Base-by-base conservation (phyloP, 2,888 invertebrate genomes). In the Rhabditoides inermis region DNA sequence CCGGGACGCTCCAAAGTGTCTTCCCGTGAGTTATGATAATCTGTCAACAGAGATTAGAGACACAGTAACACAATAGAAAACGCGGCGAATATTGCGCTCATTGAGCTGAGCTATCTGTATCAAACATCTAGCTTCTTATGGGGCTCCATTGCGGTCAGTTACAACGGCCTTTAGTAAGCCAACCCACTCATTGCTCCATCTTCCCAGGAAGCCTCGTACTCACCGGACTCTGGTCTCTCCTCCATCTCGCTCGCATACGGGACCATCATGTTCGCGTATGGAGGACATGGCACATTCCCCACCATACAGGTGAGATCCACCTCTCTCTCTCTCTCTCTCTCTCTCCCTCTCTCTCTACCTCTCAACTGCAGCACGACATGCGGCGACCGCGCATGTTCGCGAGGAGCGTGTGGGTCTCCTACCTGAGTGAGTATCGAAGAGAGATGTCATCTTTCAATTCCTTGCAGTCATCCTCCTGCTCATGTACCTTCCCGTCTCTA, bases 401-500 rank as follows among this genome's bases (percentile, higher is more conserved):
- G 25, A 50, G 26, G 26, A 41, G 41, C 15, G 50, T 50, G 2
- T 27, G 26, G 27, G 4, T 27, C 10, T 42, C 41, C 23, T 50
- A 50, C 20, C 26, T 37, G 18, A 15, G 49, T 49, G 23, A 42
- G 49, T 30, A 18, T 10, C 7, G 15, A 32, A 32, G 10, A 32
- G 15, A 7, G 7, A 7, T 32, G 15, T 32, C 32, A 10, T 10
- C 7, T 32, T 32, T 32, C 15, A 32, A 32, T 32, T 7, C 10
- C 15, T 32, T 32, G 7, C 27, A 50, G 50, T 37, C 25, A 50
- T 50, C n/a, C 22, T 63, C 30, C 57, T 58, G 3, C 35, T 59
- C 27, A 60, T 63, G 49, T 67, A 67, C 42, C 48, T 65, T 18
- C 52, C 60, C 7, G 56, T 65, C 7, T 58, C 61, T 0, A 42